phyloP scores from a whole-genome alignment of 1,140 invertebrate species.

The Arctopsyche grandis region DNA sequence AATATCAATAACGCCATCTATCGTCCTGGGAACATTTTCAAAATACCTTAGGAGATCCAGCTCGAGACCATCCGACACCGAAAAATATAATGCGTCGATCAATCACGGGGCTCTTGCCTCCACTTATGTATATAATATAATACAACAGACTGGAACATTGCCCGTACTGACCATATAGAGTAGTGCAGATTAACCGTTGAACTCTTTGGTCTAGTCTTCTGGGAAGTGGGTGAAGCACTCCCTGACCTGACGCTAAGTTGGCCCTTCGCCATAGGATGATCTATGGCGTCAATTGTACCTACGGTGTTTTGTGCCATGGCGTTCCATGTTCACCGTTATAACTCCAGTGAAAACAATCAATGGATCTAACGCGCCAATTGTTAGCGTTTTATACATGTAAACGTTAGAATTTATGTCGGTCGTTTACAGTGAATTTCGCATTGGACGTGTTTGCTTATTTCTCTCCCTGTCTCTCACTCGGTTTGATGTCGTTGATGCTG shows the following conservation, averaged over 20 bases:
- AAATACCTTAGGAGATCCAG: background rate
- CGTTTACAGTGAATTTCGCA: background rate
- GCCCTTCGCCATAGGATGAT: constrained; percentile 42
- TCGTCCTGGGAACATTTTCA: constrained; percentile 27
- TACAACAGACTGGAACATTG: background rate
- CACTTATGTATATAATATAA: background rate
- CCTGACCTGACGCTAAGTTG: constrained; percentile 31
- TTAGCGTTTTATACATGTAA: constrained; percentile 8
- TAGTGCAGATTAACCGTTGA: constrained; percentile 44
- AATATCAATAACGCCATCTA: constrained; percentile 32
- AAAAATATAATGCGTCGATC: background rate
- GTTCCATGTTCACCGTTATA: constrained; percentile 30
- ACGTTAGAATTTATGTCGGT: constrained; percentile 11
- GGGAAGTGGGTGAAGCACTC: constrained; percentile 47
- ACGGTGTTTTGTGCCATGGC: background rate
- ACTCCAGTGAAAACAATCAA: constrained; percentile 21
- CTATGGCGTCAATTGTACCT: constrained; percentile 40
- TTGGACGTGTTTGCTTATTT: constrained; percentile 8
- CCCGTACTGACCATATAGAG: constrained; percentile 33
- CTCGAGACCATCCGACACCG: constrained; percentile 9
- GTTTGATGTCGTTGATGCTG: background rate
- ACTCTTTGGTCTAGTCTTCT: constrained; percentile 40
- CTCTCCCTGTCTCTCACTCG: constrained; percentile 5
- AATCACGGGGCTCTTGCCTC: background rate
- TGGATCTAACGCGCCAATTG: constrained; percentile 24